Conservation (phyloP, 2,888 invertebrate genomes). For the Cephus rjabovi region DNA sequence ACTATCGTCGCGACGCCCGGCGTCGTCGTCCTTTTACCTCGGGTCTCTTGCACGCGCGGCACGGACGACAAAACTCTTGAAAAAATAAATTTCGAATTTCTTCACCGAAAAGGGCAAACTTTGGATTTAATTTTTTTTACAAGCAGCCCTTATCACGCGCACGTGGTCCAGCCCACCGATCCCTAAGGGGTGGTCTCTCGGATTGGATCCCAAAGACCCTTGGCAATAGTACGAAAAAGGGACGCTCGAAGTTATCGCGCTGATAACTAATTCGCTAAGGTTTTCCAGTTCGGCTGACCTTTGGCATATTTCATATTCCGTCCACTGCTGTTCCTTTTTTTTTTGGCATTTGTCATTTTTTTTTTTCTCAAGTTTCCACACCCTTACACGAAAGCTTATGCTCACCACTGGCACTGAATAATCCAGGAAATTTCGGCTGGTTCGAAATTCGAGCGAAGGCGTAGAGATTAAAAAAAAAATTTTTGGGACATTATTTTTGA, state of each 20-base stretch:
- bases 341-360: neutral
- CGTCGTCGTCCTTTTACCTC: neutral
- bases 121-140: neutral
- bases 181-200: neutral
- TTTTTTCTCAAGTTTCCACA: neutral
- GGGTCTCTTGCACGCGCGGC: neutral
- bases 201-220: neutral
- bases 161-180: neutral
- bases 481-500: too few relatives aligned
- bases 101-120: neutral
- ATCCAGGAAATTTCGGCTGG: too few relatives aligned
- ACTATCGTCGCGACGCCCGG: neutral
- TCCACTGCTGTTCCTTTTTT: neutral
- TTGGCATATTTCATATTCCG: neutral
- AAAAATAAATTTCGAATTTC: neutral
- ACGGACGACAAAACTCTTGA: neutral
- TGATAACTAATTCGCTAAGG: neutral
- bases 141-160: neutral
- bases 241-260: neutral
- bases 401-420: neutral
- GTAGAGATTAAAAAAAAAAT: too few relatives aligned
- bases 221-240: neutral
- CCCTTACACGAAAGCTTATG: neutral
- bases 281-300: neutral
- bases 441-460: too few relatives aligned